These are phyloP conservation scores for Stegophylla sp. DNA, from an alignment of 2,888 invertebrate genomes.

Conservation along the genomic window DNA sequence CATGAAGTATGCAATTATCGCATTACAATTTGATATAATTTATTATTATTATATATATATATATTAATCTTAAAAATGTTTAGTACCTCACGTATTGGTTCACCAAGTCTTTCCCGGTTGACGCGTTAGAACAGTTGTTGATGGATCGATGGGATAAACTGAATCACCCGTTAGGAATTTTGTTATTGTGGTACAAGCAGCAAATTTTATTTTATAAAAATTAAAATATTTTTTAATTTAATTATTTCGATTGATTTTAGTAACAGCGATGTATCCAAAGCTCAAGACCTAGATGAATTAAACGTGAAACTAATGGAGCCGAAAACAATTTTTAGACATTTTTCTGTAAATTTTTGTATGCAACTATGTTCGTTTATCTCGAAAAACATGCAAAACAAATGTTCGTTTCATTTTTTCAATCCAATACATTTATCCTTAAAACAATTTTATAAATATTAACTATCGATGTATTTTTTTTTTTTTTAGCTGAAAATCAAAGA, in stretches of 20 bases:
- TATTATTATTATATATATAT: neutral
- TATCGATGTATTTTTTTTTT: constrained; percentile 6
- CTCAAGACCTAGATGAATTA: constrained; percentile 22
- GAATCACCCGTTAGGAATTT: constrained; percentile 61
- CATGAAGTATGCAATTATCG: constrained; percentile 43
- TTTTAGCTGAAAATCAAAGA: constrained; percentile 44
- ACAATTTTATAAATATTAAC: neutral
- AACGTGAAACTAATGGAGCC: constrained; percentile 46
- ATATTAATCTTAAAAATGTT: constrained; percentile 16
- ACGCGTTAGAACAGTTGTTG: constrained; percentile 69
- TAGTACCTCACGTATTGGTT: constrained; percentile 65
- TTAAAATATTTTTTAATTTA: neutral
- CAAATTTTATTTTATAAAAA: neutral
- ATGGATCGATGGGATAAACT: constrained; percentile 65
- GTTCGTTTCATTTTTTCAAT: constrained; percentile 32
- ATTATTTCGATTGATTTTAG: constrained; percentile 37
- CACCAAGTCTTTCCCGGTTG: constrained; percentile 66
- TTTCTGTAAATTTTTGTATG: constrained; percentile 50
- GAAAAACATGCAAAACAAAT: constrained; percentile 28
- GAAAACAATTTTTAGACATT: constrained; percentile 36
- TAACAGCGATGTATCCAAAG: constrained; percentile 18
- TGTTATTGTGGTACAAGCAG: constrained; percentile 61
- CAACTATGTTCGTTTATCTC: constrained; percentile 41
- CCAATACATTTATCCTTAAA: neutral
- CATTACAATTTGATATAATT: neutral